Evolutionary conservation across 2,113 vertebrate species (phyloP), one percentile per base, ranked within the genome.

Genomic region (Leucoraja erinaceus): DNA sequence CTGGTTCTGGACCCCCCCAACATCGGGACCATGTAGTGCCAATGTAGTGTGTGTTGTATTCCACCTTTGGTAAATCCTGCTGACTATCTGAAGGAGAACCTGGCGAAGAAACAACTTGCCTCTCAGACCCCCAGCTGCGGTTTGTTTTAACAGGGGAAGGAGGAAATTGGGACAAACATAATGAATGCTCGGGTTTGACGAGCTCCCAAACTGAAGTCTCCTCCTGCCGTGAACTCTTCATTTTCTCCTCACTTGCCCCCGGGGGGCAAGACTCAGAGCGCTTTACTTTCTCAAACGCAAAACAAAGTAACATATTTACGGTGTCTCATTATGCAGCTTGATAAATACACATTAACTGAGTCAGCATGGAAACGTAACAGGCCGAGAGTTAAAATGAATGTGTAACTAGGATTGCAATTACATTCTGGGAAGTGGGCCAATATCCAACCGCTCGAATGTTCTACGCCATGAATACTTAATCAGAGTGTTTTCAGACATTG

Each of bases 261-360:
- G 59, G 31, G 31, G 38, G 38, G 90, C 90, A 91, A 91, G 68
- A 72, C 47, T 33, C 68, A 47, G 33, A 38, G 33, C 22, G 56
- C 31, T 11, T 90, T 25, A 68, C 31, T 72, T 90, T 74, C 10
- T 2, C 38, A 47, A 47, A 38, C 90, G 72, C 33, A 74, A 72
- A 91, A 72, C 66, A 70, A 70, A 91, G 70, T 31, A 74, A 72
- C 59, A 72, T 91, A 47, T 91, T 91, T 91, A 72, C 11, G 90
- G 90, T 68, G 22, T 91, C 33, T 72, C 90, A 91, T 91, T 74
- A 72, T 25, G n/a, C 22, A 47, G 90, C 20, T 68, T 91, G 68
- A 91, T 91, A 72, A 91, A 91, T 91, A 88, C 83, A 63, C n/a
- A 63, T n/a, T 88, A 91, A 91, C 90, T 91, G 90, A 91, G 90